A percentile compares a stretch with the other conserved stretches of the same genome.
phyloP scores from a whole-genome alignment of 2,113 vertebrate genomes.

The Chloebia gouldiae region DNA sequence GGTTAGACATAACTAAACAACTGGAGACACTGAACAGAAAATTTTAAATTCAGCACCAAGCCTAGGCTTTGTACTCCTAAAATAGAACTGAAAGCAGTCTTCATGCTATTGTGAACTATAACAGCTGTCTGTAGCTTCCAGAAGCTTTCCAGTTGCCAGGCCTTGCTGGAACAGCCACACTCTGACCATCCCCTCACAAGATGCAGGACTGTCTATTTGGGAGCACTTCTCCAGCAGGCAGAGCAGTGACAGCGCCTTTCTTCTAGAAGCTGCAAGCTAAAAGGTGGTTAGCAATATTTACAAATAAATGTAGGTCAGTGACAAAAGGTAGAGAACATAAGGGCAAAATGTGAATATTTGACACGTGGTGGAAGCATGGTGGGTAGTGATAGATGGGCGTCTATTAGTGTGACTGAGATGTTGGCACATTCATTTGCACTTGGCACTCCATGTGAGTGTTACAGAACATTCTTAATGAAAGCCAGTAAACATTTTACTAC shows the following conservation, averaged over 20 bases:
- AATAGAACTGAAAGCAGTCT: neutral
- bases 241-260: neutral
- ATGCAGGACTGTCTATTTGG: accelerated
- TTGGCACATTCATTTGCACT: neutral
- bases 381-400: neutral
- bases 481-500: neutral
- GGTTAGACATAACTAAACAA: neutral
- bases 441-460: neutral
- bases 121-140: neutral
- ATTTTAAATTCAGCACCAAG: neutral
- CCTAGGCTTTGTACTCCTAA: neutral
- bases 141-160: neutral
- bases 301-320: neutral
- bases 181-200: neutral
- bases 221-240: neutral
- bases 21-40: neutral
- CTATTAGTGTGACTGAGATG: neutral
- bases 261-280: neutral
- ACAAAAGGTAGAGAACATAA: neutral
- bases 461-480: neutral
- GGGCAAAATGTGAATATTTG: neutral
- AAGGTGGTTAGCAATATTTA: neutral
- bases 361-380: neutral
- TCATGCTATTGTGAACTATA: neutral
- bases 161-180: neutral